phyloP scores from a whole-genome alignment of 2,113 vertebrate species.

The Labeo rohita region DNA sequence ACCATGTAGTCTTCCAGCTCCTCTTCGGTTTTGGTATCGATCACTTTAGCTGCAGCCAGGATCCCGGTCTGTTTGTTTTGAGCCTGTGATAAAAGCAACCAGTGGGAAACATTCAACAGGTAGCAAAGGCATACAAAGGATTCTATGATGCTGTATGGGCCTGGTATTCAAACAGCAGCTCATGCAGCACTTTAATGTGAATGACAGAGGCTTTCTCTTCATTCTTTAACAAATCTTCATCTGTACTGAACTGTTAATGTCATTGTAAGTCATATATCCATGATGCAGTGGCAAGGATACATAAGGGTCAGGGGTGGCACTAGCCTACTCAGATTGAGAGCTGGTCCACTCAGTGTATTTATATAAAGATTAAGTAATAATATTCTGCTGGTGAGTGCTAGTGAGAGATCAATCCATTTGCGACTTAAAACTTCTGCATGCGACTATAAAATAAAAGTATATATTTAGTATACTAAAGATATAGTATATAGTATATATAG shows the following conservation, averaged over 20 bases:
- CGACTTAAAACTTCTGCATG: too few relatives aligned
- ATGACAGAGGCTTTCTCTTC: not conserved
- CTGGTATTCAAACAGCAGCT: not conserved
- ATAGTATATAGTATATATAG: too few relatives aligned
- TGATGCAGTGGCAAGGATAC: not conserved
- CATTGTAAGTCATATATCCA: not conserved
- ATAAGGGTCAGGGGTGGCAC: not conserved
- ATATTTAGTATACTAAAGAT: too few relatives aligned
- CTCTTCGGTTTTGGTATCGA: constrained; percentile 98
- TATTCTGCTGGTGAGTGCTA: too few relatives aligned
- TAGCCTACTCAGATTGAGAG: not conserved
- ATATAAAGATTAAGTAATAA: not conserved
- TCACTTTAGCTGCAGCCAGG: constrained; percentile 97
- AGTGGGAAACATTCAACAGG: not conserved
- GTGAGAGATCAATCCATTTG: too few relatives aligned
- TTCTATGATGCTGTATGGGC: constrained; percentile 11
- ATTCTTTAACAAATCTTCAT: not conserved
- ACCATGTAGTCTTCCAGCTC: constrained; percentile 99
- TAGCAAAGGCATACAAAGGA: not conserved
- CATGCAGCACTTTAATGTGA: not conserved
- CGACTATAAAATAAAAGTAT: too few relatives aligned
- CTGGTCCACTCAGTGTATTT: not conserved
- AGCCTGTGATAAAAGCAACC: constrained; percentile 73
- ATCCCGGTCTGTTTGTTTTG: constrained; percentile 95
- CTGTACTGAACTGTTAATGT: not conserved